These are phyloP conservation scores for Megaleporinus macrocephalus DNA, from an alignment of 2,113 vertebrate genomes.

Conservation along the genomic window DNA sequence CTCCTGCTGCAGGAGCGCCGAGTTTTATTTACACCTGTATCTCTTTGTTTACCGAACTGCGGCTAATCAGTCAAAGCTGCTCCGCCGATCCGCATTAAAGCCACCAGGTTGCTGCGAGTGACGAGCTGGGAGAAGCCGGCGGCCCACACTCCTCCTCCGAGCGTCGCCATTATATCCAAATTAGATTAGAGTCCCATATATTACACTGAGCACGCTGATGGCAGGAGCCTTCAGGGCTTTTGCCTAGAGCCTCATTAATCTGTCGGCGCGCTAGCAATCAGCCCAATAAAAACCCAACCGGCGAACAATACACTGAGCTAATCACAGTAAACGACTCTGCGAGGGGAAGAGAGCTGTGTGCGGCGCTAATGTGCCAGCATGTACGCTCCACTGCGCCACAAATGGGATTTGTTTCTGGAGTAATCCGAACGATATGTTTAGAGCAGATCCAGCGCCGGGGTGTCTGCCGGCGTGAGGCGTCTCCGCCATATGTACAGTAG, in stretches of 20 bases:
- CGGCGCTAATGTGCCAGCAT: not conserved
- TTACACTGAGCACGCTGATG: conserved; percentile 7
- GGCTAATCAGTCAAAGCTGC: not conserved
- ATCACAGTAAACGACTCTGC: conserved; percentile 51
- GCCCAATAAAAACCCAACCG: conserved; percentile 51
- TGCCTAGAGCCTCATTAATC: conserved; percentile 50
- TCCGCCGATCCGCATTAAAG: not conserved
- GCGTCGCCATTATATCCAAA: conserved; percentile 20
- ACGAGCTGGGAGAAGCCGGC: not conserved
- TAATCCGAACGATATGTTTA: not conserved
- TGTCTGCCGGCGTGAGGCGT: not conserved
- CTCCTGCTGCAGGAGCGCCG: not conserved
- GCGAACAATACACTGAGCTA: conserved; percentile 48
- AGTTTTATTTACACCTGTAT: not conserved
- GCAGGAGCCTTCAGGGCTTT: conserved; percentile 33
- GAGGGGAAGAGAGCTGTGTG: not conserved
- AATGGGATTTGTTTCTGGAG: conserved; percentile 26
- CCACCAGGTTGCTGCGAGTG: not conserved
- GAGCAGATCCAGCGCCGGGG: not conserved
- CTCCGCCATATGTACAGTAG: not conserved
- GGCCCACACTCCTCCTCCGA: not conserved
- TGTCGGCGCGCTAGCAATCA: conserved; percentile 43
- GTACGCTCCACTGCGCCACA: conserved; percentile 6
- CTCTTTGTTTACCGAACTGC: not conserved
- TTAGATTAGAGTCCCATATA: conserved; percentile 29